These are phyloP conservation scores for Parauchenoglanis ngamensis DNA, from an alignment of 2,797 vertebrate genomes.

Conservation along the genomic window DNA sequence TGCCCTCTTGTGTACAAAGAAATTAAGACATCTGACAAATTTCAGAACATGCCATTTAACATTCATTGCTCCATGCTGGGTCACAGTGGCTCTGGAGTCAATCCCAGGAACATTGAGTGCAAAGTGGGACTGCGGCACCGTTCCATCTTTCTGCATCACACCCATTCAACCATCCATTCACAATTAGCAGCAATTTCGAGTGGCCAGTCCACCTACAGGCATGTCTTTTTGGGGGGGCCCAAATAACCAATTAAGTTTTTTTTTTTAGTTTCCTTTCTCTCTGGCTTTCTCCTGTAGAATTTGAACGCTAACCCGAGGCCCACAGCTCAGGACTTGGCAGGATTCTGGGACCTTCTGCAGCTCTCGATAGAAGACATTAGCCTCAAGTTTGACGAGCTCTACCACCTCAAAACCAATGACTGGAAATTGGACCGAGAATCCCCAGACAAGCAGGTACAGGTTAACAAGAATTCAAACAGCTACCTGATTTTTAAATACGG, in stretches of 20 bases:
- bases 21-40: constrained; percentile 1
- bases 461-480: no score
- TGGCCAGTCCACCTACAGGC: neutral
- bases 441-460: constrained; percentile 90
- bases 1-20: constrained; percentile 38
- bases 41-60: constrained; percentile 6
- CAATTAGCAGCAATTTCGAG: neutral
- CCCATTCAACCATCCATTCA: neutral
- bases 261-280: neutral
- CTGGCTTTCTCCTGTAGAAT: constrained; percentile 76
- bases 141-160: neutral
- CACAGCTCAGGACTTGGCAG: constrained; percentile 95
- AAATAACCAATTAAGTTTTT: neutral
- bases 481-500: neutral
- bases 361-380: constrained; percentile 99
- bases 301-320: constrained; percentile 89
- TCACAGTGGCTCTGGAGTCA: neutral
- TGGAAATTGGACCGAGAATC: constrained; percentile 85
- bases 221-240: neutral
- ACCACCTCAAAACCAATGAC: constrained; percentile 96
- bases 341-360: constrained; percentile 99
- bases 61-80: neutral
- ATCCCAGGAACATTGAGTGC: neutral
- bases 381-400: constrained; percentile 98
- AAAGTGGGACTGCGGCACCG: neutral